Evolutionary conservation across 2,888 invertebrate species (phyloP).

Genomic region (Dynastes hyllus): DNA sequence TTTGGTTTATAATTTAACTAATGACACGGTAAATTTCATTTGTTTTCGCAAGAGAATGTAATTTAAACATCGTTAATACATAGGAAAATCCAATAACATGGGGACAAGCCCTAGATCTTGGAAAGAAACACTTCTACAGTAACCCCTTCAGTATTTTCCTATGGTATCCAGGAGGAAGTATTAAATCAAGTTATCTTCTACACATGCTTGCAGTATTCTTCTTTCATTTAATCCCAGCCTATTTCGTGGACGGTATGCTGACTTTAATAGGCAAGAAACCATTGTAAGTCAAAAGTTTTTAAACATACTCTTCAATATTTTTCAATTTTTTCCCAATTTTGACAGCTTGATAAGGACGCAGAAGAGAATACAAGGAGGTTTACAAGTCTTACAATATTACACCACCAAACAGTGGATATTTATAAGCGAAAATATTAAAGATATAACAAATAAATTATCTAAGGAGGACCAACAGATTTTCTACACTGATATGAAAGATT

Average conservation of each 20-base stretch:
- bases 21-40: constrained; percentile 60
- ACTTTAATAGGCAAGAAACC: constrained; percentile 83
- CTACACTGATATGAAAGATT: constrained; percentile 63
- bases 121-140: constrained; percentile 80
- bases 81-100: constrained; percentile 86
- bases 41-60: neutral
- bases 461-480: constrained; percentile 76
- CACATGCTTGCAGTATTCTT: constrained; percentile 83
- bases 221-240: constrained; percentile 87
- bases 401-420: constrained; percentile 92
- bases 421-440: constrained; percentile 80
- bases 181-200: constrained; percentile 79
- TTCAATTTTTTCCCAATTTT: constrained; percentile 55
- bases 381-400: constrained; percentile 91
- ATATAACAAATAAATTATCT: constrained; percentile 77
- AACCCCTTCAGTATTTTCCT: constrained; percentile 90
- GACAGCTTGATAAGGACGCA: constrained; percentile 86
- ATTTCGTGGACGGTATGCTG: constrained; percentile 86
- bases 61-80: neutral
- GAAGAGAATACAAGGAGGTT: constrained; percentile 82
- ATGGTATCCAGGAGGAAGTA: constrained; percentile 90
- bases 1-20: constrained; percentile 66
- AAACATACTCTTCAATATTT: neutral
- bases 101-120: constrained; percentile 87
- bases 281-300: constrained; percentile 83